phyloP scores from a whole-genome alignment of 1,140 invertebrate species.

The Metaphire vulgaris region DNA sequence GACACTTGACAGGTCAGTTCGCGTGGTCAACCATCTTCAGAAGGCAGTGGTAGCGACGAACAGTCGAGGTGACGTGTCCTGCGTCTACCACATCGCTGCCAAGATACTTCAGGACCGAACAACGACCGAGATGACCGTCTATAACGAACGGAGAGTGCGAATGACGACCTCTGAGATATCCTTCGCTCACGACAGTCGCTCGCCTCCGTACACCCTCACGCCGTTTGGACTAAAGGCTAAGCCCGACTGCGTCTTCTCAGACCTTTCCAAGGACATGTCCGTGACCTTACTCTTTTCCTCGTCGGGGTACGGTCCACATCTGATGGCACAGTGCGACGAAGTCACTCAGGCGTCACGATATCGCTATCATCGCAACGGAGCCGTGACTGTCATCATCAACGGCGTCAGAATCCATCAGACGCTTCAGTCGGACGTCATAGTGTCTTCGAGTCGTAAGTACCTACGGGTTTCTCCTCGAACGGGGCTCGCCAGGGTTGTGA shows the following conservation, averaged over 20 bases:
- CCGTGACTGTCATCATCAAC: constrained; percentile 39
- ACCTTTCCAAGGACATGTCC: constrained; percentile 40
- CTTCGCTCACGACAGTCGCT: constrained; percentile 17
- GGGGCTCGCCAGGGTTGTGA: constrained; percentile 33
- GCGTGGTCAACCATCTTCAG: constrained; percentile 41
- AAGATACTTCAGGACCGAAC: constrained; percentile 39
- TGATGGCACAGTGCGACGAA: constrained; percentile 35
- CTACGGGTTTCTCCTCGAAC: constrained; percentile 36
- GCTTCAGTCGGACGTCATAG: constrained; percentile 38
- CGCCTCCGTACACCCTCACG: constrained; percentile 33
- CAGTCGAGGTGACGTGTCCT: constrained; percentile 36
- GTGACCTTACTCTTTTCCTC: constrained; percentile 41
- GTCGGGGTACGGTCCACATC: constrained; percentile 34
- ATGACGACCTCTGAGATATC: constrained; percentile 31
- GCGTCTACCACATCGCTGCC: constrained; percentile 36
- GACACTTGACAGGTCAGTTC: constrained; percentile 40
- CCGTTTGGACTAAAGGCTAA: constrained; percentile 34
- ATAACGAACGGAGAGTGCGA: constrained; percentile 32
- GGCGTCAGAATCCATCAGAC: constrained; percentile 40
- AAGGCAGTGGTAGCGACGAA: constrained; percentile 41
- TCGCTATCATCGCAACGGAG: constrained; percentile 35
- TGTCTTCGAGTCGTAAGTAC: constrained; percentile 38
- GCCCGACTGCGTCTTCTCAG: constrained; percentile 34
- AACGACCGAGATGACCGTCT: constrained; percentile 33
- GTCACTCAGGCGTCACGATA: constrained; percentile 37